phyloP scores from a whole-genome alignment of 1,140 invertebrate species.

The Xylocopa sonorina region DNA sequence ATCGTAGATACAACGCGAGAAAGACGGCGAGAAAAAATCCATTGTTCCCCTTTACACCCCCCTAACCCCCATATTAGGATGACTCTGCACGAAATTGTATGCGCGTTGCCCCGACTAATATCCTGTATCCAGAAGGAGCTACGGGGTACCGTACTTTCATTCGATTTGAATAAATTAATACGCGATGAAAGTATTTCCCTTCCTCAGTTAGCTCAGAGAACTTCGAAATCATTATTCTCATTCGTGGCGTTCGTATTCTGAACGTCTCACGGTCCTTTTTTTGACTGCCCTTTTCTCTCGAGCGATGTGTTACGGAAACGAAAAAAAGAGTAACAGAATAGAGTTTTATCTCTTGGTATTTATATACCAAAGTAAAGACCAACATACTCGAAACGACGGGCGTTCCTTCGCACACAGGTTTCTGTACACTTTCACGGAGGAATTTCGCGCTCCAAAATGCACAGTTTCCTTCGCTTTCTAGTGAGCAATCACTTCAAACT shows the following conservation, averaged over 20 bases:
- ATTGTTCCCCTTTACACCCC: constrained; percentile 28
- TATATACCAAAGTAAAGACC: not conserved
- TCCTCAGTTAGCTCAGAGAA: too few species aligned
- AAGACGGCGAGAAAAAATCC: not conserved
- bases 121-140: not conserved
- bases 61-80: constrained; percentile 33
- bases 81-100: constrained; percentile 36
- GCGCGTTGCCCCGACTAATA: not conserved
- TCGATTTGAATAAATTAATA: not conserved
- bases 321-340: too few species aligned
- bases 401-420: too few species aligned
- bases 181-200: too few species aligned
- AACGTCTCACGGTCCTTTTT: too few species aligned
- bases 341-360: not conserved
- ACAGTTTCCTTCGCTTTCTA: not conserved
- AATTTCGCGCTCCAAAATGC: not conserved
- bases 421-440: not conserved
- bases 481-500: not conserved
- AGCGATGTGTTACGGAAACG: not conserved
- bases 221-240: too few species aligned
- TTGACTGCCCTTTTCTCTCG: too few species aligned
- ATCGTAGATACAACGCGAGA: constrained; percentile 15
- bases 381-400: not conserved
- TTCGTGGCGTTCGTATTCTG: too few species aligned
- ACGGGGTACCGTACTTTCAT: not conserved